These are phyloP conservation scores for Hemibagrus guttatus DNA, from an alignment of 2,797 vertebrate species.

Conservation along the genomic window DNA sequence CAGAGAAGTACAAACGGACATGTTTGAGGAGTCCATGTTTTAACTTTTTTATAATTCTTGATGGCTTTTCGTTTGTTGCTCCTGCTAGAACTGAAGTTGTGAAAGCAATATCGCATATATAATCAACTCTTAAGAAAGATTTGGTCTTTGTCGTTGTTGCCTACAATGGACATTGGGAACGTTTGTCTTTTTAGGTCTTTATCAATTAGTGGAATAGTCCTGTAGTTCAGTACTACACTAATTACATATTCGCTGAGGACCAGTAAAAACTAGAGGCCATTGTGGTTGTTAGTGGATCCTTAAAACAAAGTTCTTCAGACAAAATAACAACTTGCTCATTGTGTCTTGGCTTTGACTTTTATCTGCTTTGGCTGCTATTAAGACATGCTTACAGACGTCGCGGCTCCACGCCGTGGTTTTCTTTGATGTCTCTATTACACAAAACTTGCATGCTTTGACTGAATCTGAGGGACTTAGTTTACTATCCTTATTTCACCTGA, in stretches of 20 bases:
- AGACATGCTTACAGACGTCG: conserved; percentile 48
- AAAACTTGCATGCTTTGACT: conserved; percentile 73
- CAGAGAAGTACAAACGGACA: not conserved
- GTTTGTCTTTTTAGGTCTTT: conserved; percentile 24
- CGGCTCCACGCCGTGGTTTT: conserved; percentile 56
- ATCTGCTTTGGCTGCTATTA: conserved; percentile 57
- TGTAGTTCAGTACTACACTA: conserved; percentile 40
- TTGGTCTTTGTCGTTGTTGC: conserved; percentile 18
- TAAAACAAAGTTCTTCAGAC: conserved; percentile 34
- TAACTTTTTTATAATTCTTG: not conserved
- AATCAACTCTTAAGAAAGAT: conserved; percentile 12
- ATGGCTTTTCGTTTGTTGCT: not conserved
- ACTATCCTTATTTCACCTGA: conserved; percentile 64
- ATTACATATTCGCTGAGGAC: conserved; percentile 25
- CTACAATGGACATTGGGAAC: conserved; percentile 4
- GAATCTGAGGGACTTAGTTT: conserved; percentile 65
- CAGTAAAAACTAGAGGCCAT: conserved; percentile 46
- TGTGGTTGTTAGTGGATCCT: conserved; percentile 46
- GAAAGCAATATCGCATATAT: conserved; percentile 45
- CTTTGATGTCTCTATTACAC: conserved; percentile 67
- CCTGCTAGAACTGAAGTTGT: conserved; percentile 24
- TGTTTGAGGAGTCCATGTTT: not conserved
- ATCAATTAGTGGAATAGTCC: conserved; percentile 41
- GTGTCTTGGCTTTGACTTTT: conserved; percentile 58
- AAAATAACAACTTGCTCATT: conserved; percentile 43